Percentiles rank a stretch among this genome's conserved stretches.
phyloP scores from a whole-genome alignment of 2,797 vertebrate genomes.

The Silurus lanzhouensis region DNA sequence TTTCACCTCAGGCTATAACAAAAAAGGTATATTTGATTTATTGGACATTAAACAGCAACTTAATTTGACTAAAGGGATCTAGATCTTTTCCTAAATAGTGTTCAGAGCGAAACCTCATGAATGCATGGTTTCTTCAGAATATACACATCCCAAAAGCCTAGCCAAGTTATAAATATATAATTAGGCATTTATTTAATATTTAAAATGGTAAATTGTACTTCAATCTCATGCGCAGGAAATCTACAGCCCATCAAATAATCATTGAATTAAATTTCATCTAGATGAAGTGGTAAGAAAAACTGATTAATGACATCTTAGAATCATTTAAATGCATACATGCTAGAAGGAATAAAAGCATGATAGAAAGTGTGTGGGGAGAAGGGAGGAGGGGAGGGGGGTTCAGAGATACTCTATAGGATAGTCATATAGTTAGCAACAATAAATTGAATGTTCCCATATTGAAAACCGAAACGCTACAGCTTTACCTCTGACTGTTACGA shows the following conservation, averaged over 20 bases:
- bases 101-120: neutral
- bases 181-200: neutral
- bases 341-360: neutral
- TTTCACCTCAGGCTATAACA: neutral
- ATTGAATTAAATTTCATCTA: neutral
- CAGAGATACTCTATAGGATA: neutral
- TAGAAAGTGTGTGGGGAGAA: neutral
- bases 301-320: neutral
- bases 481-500: neutral
- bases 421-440: neutral
- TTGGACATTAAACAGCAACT: neutral
- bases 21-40: constrained; percentile 5
- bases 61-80: neutral
- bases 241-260: neutral
- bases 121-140: too few relatives aligned
- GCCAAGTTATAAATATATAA: neutral
- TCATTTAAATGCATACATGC: neutral
- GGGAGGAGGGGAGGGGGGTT: too few relatives aligned
- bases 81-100: neutral
- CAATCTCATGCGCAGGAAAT: neutral
- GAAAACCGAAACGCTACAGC: neutral
- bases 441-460: neutral
- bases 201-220: neutral
- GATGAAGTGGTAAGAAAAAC: neutral
- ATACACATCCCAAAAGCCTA: neutral